These are phyloP conservation scores for Anadara kagoshimensis DNA, from an alignment of 1,140 invertebrate species.

Conservation along the genomic window DNA sequence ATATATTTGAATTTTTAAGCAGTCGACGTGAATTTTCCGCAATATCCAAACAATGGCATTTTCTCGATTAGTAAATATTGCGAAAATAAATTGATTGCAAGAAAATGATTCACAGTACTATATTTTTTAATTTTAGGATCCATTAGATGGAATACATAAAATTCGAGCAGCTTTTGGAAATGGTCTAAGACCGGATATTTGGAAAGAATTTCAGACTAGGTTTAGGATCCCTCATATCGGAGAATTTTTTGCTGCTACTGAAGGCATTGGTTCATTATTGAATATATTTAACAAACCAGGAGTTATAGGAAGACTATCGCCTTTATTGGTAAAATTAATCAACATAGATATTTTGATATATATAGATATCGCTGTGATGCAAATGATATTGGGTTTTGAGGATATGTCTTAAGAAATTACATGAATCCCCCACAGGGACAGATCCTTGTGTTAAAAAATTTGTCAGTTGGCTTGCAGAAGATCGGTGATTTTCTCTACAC, in stretches of 20 bases:
- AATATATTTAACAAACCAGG: conserved; percentile 52
- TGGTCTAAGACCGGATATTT: conserved; percentile 95
- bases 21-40: too few species aligned
- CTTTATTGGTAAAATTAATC: conserved; percentile 47
- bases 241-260: conserved; percentile 97
- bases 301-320: conserved; percentile 55
- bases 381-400: conserved; percentile 92
- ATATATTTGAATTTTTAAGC: too few species aligned
- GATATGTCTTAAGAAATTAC: conserved; percentile 53
- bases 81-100: too few species aligned
- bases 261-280: conserved; percentile 91
- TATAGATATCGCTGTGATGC: conserved; percentile 97
- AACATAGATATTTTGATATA: conserved; percentile 76
- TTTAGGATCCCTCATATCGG: conserved; percentile 88
- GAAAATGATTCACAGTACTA: too few species aligned
- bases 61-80: too few species aligned
- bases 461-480: neutral
- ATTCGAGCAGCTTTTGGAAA: conserved; percentile 53
- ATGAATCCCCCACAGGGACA: conserved; percentile 54
- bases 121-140: conserved; percentile 29
- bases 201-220: conserved; percentile 88
- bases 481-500: neutral
- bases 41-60: too few species aligned
- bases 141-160: conserved; percentile 45
- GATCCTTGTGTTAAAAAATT: neutral